A percentile compares a stretch with the other conserved stretches of the same genome.
Evolutionary conservation across 2,797 vertebrate species (phyloP).

Genomic region (Lepidocolaptes lacrymiger): DNA sequence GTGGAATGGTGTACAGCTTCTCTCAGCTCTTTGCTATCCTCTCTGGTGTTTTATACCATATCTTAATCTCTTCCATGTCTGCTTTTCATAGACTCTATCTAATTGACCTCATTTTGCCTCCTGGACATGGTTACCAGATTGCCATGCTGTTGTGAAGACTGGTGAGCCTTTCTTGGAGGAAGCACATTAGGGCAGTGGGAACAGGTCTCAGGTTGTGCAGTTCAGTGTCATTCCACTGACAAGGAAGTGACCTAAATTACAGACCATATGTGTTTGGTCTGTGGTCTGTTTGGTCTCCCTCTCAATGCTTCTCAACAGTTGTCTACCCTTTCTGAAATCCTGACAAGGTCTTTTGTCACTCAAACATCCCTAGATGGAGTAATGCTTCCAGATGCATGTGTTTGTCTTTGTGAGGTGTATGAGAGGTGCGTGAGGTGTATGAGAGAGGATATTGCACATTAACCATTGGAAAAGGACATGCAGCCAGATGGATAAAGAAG

Average conservation of each 20-base stretch:
- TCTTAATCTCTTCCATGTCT: not conserved
- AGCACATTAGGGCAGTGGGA: not conserved
- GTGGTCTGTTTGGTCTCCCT: not conserved
- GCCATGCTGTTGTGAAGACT: not conserved
- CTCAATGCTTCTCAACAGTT: not conserved
- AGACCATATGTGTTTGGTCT: accelerated
- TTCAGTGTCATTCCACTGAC: not conserved
- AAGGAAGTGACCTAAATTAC: not conserved
- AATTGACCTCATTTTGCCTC: not conserved
- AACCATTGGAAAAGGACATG: not conserved
- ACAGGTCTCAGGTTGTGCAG: not conserved
- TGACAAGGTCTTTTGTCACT: accelerated
- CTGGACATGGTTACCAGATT: not conserved
- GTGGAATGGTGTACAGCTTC: not conserved
- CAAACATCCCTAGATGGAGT: not conserved
- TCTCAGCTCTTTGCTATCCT: not conserved
- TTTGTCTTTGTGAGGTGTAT: not conserved
- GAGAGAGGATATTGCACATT: not conserved
- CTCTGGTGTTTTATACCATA: not conserved
- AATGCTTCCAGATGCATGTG: not conserved
- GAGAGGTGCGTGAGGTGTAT: too few relatives aligned
- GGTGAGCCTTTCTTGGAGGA: not conserved
- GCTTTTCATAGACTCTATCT: not conserved
- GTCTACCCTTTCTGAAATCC: not conserved
- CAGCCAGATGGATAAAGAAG: not conserved